phyloP scores from a whole-genome alignment of 2,888 invertebrate genomes.

The Sminthurides aquaticus region DNA sequence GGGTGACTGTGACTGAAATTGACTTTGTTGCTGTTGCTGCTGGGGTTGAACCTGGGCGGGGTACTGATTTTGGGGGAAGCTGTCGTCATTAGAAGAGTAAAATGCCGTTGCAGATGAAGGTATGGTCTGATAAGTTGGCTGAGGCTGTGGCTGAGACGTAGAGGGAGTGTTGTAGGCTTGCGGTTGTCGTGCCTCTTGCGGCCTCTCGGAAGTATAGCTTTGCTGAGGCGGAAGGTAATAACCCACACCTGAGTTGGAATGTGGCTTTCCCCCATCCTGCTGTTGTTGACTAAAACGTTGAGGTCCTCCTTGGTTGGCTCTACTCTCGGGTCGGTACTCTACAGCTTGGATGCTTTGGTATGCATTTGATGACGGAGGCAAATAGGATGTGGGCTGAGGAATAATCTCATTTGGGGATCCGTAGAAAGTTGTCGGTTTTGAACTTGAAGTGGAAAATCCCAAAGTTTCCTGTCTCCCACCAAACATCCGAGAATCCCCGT shows the following conservation, averaged over 20 bases:
- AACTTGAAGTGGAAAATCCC: neutral
- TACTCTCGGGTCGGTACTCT: neutral
- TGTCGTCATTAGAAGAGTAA: too few species aligned
- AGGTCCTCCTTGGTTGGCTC: neutral
- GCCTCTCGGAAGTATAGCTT: neutral
- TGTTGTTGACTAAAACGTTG: neutral
- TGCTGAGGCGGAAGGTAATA: neutral
- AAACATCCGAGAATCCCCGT: neutral
- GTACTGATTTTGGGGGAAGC: too few species aligned
- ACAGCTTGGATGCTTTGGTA: neutral
- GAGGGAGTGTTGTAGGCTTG: conserved; percentile 6
- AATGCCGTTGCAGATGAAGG: conserved; percentile 1
- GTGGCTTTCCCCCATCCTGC: neutral
- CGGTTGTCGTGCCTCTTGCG: neutral
- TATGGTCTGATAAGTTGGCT: neutral
- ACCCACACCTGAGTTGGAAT: neutral
- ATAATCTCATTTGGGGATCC: neutral
- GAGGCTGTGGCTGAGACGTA: conserved; percentile 6
- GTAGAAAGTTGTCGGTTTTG: neutral
- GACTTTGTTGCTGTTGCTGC: conserved; percentile 9
- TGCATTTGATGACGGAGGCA: neutral
- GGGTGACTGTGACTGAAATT: neutral
- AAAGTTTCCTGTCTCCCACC: neutral
- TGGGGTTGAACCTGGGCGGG: conserved; percentile 1
- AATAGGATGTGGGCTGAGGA: conserved; percentile 1